A percentile compares a stretch with the other conserved stretches of the same genome.
phyloP scores from a whole-genome alignment of 2,113 vertebrate species.

The Lepus europaeus region DNA sequence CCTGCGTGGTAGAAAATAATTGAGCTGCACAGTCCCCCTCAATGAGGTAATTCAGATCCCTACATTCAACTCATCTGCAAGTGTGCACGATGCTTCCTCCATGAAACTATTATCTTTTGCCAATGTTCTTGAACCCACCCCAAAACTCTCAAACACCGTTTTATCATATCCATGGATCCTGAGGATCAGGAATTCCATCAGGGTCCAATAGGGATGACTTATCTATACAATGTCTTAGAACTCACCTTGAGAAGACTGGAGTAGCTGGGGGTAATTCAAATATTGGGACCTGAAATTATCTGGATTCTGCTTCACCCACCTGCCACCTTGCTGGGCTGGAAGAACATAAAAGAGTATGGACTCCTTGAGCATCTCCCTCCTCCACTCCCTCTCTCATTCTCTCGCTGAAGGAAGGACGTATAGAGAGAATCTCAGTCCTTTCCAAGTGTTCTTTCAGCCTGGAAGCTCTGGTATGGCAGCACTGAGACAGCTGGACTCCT shows the following conservation, averaged over 20 bases:
- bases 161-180: background rate
- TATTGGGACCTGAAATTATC: background rate
- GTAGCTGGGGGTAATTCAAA: background rate
- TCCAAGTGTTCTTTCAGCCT: background rate
- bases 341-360: background rate
- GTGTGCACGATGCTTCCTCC: background rate
- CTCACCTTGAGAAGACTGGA: background rate
- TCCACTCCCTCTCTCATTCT: background rate
- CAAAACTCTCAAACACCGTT: background rate
- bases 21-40: background rate
- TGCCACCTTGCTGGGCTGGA: accelerated
- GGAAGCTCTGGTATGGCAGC: background rate
- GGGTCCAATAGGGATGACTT: background rate
- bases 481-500: background rate
- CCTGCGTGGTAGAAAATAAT: background rate
- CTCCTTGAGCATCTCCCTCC: background rate
- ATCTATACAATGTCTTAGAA: background rate
- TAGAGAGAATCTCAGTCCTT: background rate
- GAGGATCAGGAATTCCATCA: background rate
- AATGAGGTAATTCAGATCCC: background rate
- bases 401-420: no score
- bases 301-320: background rate
- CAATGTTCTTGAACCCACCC: background rate
- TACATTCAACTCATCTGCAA: background rate
- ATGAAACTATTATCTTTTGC: background rate